Percentiles rank a stretch among this genome's conserved stretches.
Conservation (phyloP, 2,888 invertebrate genomes). For the Synanthedon vespiformis region DNA sequence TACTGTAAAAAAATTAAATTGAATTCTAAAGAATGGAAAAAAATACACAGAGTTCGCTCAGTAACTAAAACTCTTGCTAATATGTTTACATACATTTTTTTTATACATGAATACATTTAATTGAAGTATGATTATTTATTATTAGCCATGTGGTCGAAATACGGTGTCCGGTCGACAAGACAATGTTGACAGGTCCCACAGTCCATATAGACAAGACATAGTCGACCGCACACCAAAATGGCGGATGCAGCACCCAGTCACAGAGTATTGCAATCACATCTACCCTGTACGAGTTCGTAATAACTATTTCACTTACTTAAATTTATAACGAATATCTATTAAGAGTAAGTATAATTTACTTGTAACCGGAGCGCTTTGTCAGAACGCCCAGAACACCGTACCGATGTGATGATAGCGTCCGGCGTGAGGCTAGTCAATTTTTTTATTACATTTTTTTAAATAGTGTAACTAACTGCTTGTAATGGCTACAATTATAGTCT, state of each 20-base stretch:
- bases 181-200: background rate
- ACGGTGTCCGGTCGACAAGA: conserved; percentile 7
- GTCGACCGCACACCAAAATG: conserved; percentile 11
- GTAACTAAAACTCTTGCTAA: too few relatives aligned
- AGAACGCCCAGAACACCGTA: conserved; percentile 34
- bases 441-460: conserved; percentile 22
- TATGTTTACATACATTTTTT: background rate
- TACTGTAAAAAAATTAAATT: too few relatives aligned
- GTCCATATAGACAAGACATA: background rate
- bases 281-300: conserved; percentile 68
- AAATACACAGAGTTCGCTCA: too few relatives aligned
- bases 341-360: conserved; percentile 31
- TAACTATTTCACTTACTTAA: conserved; percentile 58
- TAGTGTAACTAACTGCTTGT: conserved; percentile 21
- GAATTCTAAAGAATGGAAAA: too few relatives aligned
- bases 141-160: conserved; percentile 6
- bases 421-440: conserved; percentile 22
- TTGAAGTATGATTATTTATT: too few relatives aligned
- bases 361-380: conserved; percentile 31
- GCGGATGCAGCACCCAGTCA: conserved; percentile 48
- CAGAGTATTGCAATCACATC: conserved; percentile 64
- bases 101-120: too few relatives aligned
- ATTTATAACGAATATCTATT: conserved; percentile 52
- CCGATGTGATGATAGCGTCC: conserved; percentile 26
- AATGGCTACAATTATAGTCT: conserved; percentile 43